A percentile compares a stretch with the other conserved stretches of the same genome.
Conservation (phyloP, 2,113 vertebrate species). For the Morone saxatilis region DNA sequence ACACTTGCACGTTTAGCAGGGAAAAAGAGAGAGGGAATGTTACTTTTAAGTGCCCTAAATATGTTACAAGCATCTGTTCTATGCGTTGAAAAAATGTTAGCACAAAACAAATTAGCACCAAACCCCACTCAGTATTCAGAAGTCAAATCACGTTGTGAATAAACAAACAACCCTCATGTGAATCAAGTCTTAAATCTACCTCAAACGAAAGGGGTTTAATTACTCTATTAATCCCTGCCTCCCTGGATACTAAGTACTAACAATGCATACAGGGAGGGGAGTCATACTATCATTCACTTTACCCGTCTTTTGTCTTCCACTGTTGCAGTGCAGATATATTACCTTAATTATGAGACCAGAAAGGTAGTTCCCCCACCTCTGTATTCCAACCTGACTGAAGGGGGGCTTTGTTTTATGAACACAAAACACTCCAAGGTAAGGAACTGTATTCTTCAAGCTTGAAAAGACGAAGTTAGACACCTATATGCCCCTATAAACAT, state of each 20-base stretch:
- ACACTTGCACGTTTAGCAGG: constrained; percentile 40
- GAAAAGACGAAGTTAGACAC: constrained; percentile 59
- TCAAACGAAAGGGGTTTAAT: constrained; percentile 77
- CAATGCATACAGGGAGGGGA: constrained; percentile 64
- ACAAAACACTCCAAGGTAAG: constrained; percentile 35
- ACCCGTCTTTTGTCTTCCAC: constrained; percentile 67
- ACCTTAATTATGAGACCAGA: constrained; percentile 74
- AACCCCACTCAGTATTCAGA: constrained; percentile 30
- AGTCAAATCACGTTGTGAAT: constrained; percentile 67
- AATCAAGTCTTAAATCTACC: constrained; percentile 78
- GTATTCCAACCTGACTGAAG: constrained; percentile 54
- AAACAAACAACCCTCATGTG: constrained; percentile 72
- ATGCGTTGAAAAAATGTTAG: constrained; percentile 19
- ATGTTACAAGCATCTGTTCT: constrained; percentile 60
- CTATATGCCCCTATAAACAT: constrained; percentile 45
- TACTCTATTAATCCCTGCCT: constrained; percentile 78
- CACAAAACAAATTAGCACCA: constrained; percentile 52
- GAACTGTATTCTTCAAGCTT: constrained; percentile 52
- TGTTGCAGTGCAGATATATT: constrained; percentile 73
- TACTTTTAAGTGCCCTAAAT: constrained; percentile 50
- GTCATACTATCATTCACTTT: constrained; percentile 60
- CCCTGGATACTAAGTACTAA: constrained; percentile 50
- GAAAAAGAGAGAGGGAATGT: constrained; percentile 29
- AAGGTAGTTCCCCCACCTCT: constrained; percentile 35
- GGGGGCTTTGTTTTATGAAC: constrained; percentile 45